Evolutionary conservation across 2,888 invertebrate species (phyloP), one percentile per base, ranked within the genome.

Genomic region (Aleiodes leptofemur): DNA sequence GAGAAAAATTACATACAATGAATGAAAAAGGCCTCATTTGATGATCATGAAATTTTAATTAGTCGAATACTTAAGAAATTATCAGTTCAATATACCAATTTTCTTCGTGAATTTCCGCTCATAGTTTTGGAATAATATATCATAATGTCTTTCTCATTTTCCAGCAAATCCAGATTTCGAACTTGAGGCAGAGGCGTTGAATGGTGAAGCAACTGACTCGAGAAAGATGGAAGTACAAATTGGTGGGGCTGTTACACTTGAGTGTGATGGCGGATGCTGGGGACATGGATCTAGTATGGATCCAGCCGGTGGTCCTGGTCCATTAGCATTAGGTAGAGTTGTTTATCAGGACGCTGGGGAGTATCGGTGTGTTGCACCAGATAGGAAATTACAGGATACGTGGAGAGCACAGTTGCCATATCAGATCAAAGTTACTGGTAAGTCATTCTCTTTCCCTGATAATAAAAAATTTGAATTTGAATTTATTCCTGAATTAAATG

Each of bases 191-290:
- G 84, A 86, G 77, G 87, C 88, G 14, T 75, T 88, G 77, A 89
- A 88, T 78, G 89, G 88, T 14, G 88, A 88, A 74, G 83, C 86
- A 3, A 86, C 86, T 69, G 89, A 89, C 76, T 86, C 93, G 53
- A 93, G 94, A 82, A 94, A 94, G 83, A 92, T 95, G 76, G 96
- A 97, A 84, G 96, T 96, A 56, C 95, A 95, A 72, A 91, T 97
- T 29, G 97, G 97, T 6, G 96, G 96, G 7, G 96, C 95, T 68
- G 96, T 96, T 53, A 96, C 96, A 80, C 91, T 97, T 57, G 95
- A 96, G 84, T 97, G 97, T 84, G 90, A 86, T 82, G 90, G 86
- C 43, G 90, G 90, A 50, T 91, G 91, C 80, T 91, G 91, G 91
- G 90, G 89, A 76, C 90, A 90, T 56, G 90, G 89, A 71, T 83